A percentile compares a stretch with the other conserved stretches of the same genome.
Conservation (phyloP, 2,888 invertebrate genomes). For the Euzetes globulus region DNA sequence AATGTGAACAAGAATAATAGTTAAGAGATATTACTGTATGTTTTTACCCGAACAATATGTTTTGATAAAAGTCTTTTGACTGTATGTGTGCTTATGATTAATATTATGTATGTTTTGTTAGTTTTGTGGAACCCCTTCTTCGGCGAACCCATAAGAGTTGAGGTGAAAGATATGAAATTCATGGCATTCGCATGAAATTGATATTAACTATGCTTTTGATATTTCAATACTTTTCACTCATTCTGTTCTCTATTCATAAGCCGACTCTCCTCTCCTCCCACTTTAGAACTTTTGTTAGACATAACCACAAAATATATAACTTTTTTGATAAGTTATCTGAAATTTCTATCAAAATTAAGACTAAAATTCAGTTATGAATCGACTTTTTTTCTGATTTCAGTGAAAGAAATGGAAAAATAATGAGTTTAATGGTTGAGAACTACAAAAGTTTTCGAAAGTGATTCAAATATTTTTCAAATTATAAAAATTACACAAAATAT, state of each 20-base stretch:
- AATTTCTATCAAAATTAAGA: too few species aligned
- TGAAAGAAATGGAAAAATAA: too few species aligned
- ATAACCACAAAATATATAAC: neutral
- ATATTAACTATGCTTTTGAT: conserved; percentile 14
- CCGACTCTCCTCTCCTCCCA: conserved; percentile 1
- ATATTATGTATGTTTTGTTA: neutral
- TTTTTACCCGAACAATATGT: neutral
- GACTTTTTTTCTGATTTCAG: too few species aligned
- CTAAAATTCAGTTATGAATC: too few species aligned
- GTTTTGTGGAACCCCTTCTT: neutral
- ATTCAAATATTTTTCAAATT: too few species aligned
- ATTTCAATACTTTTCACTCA: neutral
- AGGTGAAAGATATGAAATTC: conserved; percentile 19
- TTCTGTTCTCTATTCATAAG: neutral
- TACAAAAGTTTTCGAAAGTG: too few species aligned
- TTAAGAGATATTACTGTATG: neutral
- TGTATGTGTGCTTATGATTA: conserved; percentile 7
- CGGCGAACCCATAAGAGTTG: conserved; percentile 10
- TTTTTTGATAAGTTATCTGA: neutral
- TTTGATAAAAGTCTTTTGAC: neutral
- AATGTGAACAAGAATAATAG: neutral
- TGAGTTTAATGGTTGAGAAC: too few species aligned
- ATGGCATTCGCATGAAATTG: conserved; percentile 20
- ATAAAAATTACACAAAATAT: too few species aligned
- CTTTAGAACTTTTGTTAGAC: conserved; percentile 1